These are phyloP conservation scores for Caradrina kadenii DNA, from an alignment of 2,888 invertebrate species.

Conservation along the genomic window DNA sequence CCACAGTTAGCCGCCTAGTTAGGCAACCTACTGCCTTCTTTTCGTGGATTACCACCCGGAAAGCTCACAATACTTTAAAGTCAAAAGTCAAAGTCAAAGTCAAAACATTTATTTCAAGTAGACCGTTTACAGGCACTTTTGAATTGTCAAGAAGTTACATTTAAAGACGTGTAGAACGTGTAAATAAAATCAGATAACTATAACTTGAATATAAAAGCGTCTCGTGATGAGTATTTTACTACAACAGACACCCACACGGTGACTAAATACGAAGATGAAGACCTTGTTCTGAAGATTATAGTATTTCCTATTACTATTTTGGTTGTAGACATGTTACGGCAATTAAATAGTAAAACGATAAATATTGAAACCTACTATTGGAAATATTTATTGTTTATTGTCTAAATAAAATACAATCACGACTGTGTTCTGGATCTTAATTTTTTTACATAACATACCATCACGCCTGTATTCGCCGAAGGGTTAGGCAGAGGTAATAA, in stretches of 20 bases:
- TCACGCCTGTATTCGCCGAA: too few species aligned
- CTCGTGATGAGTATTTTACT: constrained; percentile 31
- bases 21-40: constrained; percentile 7
- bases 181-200: constrained; percentile 14
- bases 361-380: constrained; percentile 2
- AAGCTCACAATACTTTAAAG: constrained; percentile 12
- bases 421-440: too few species aligned
- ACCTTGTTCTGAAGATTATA: constrained; percentile 54
- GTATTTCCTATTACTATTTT: constrained; percentile 47
- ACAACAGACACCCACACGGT: constrained; percentile 45
- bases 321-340: constrained; percentile 12
- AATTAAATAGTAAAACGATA: constrained; percentile 35
- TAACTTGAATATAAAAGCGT: constrained; percentile 21
- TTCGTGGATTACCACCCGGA: constrained; percentile 37
- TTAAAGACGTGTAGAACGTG: constrained; percentile 9
- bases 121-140: too few species aligned
- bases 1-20: too few species aligned
- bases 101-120: too few species aligned
- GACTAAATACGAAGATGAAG: constrained; percentile 41
- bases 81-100: too few species aligned
- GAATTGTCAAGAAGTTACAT: too few species aligned
- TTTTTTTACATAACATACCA: too few species aligned
- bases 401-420: not conserved
- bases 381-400: not conserved
- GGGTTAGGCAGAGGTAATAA: too few species aligned